phyloP scores from a whole-genome alignment of 1,140 invertebrate species.

The Vollenhovia emeryi region DNA sequence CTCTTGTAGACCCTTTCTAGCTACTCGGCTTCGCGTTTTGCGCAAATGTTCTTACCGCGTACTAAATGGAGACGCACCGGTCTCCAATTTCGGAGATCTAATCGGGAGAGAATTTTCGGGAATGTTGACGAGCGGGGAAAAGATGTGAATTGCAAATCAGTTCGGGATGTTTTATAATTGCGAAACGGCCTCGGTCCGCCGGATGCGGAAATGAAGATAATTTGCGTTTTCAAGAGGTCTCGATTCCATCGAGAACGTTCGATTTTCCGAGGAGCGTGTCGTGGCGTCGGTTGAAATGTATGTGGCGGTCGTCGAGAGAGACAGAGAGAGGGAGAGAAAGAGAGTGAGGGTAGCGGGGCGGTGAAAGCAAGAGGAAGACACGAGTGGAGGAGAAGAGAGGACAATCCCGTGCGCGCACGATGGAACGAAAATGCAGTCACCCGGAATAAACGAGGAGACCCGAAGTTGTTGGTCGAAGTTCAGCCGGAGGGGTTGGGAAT shows the following conservation, averaged over 20 bases:
- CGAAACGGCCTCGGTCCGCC: neutral
- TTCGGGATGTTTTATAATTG: constrained; percentile 9
- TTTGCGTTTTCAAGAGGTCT: constrained; percentile 53
- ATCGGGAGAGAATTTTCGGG: neutral
- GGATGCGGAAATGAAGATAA: constrained; percentile 34
- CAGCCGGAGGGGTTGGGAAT: constrained; percentile 80
- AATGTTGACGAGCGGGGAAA: neutral
- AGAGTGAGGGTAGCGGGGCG: constrained; percentile 38
- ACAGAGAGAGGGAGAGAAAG: neutral
- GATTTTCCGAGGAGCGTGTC: constrained; percentile 64
- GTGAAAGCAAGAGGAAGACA: constrained; percentile 35
- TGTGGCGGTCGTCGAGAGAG: constrained; percentile 35
- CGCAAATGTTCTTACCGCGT: constrained; percentile 22
- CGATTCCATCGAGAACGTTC: constrained; percentile 60
- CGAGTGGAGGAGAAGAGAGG: constrained; percentile 59
- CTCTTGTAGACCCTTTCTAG: constrained; percentile 56
- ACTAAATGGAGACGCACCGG: neutral
- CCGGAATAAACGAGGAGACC: constrained; percentile 85
- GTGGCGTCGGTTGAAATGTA: constrained; percentile 56
- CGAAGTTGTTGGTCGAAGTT: constrained; percentile 85
- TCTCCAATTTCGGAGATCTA: neutral
- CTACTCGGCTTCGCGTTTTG: constrained; percentile 53
- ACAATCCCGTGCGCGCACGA: constrained; percentile 76
- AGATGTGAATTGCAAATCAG: neutral
- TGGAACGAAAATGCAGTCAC: constrained; percentile 85